Evolutionary conservation across 2,888 invertebrate genomes (phyloP).

Genomic region (Gymnocheta viridis): DNA sequence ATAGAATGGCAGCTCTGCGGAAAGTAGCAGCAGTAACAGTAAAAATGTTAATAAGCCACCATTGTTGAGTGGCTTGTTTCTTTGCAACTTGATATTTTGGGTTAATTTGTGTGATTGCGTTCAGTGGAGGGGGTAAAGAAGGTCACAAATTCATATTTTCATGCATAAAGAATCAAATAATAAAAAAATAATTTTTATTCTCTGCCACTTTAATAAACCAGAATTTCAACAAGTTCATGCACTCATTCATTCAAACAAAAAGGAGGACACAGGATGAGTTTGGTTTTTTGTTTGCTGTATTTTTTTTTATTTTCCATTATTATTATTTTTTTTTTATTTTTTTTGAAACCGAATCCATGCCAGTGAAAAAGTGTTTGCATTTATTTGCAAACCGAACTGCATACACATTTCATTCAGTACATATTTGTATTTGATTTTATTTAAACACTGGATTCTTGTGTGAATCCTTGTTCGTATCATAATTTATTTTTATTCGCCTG

Average conservation of each 20-base stretch:
- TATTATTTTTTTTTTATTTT: background rate
- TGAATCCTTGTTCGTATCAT: constrained; percentile 37
- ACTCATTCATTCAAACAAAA: background rate
- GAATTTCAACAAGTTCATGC: constrained; percentile 37
- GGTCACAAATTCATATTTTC: constrained; percentile 47
- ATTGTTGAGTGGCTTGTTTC: constrained; percentile 57
- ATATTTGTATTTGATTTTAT: constrained; percentile 38
- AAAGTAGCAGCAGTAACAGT: constrained; percentile 15
- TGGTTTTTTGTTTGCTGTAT: constrained; percentile 1
- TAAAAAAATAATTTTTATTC: constrained; percentile 55
- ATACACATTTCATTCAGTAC: constrained; percentile 40
- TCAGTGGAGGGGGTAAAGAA: constrained; percentile 20
- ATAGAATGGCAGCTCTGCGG: constrained; percentile 41
- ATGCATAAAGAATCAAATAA: constrained; percentile 28
- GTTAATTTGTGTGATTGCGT: constrained; percentile 59
- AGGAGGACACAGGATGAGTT: constrained; percentile 19
- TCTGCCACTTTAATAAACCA: constrained; percentile 53
- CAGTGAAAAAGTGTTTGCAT: constrained; percentile 61
- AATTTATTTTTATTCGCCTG: constrained; percentile 62
- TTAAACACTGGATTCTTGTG: constrained; percentile 26
- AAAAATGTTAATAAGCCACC: constrained; percentile 68
- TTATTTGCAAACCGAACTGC: constrained; percentile 59
- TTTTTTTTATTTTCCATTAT: background rate
- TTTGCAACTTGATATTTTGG: constrained; percentile 62
- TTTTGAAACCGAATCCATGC: background rate